These are phyloP conservation scores for Malurus leucopterus DNA, from an alignment of 2,797 vertebrate species.

Conservation along the genomic window DNA sequence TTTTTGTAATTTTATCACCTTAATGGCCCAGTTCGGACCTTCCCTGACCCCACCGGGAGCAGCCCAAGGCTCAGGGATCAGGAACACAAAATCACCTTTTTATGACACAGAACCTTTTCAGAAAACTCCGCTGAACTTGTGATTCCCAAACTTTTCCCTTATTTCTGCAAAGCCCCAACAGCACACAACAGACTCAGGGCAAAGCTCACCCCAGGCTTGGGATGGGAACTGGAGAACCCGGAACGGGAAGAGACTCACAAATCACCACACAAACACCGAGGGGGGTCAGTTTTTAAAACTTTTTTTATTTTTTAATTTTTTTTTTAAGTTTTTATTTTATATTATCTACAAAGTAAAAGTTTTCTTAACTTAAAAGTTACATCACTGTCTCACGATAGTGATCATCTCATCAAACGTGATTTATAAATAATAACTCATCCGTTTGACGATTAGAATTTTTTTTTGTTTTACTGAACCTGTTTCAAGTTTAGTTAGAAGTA, in stretches of 20 bases:
- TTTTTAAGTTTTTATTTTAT: constrained; percentile 97
- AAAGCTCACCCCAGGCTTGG: background rate
- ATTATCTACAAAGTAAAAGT: constrained; percentile 99
- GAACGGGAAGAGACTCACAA: background rate
- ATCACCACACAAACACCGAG: constrained; percentile 39
- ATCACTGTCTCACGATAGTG: constrained; percentile 89
- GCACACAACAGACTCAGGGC: background rate
- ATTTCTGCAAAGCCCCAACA: background rate
- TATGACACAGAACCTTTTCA: accelerated
- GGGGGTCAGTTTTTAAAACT: constrained; percentile 96
- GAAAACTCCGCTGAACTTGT: accelerated
- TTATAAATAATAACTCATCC: constrained; percentile 97
- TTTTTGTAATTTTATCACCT: accelerated
- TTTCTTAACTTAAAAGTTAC: constrained; percentile 99
- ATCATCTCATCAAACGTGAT: constrained; percentile 88
- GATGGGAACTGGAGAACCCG: accelerated
- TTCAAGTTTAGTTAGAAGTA: constrained; percentile 93
- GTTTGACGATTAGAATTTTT: constrained; percentile 86
- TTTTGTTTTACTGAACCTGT: constrained; percentile 77
- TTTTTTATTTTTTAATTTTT: constrained; percentile 98
- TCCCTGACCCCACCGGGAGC: accelerated
- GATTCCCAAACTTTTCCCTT: background rate
- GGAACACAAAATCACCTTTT: background rate
- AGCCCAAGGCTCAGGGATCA: background rate
- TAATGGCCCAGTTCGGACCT: accelerated